Evolutionary conservation across 2,888 invertebrate genomes (phyloP), one percentile per base, ranked within the genome.

Genomic region (Trimorus sp.): DNA sequence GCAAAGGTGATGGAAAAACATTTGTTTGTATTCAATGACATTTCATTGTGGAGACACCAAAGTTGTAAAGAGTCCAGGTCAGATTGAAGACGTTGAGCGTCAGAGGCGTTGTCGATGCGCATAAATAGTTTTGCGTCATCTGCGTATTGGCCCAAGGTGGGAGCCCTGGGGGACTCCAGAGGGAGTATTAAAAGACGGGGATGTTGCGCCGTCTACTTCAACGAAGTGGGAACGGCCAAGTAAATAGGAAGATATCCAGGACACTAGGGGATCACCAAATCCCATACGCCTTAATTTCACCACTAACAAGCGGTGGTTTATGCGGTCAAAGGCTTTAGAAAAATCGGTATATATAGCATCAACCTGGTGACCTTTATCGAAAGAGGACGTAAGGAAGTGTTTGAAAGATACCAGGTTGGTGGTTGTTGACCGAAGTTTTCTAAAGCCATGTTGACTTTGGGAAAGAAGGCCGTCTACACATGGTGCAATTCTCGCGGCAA

Each of bases 311-410:
- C 6, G n/a, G 6, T 63, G 63, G 36, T 63, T 42, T 7, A 63
- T 49, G 14, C 63, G 48, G 14, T 63, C 63, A 63, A 63, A 63
- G 14, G 49, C 48, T 37, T 63, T 63, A n/a, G 49, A 12, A 37
- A 63, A 63, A 48, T 63, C 49, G n/a, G 63, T 63, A 14, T 49
- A 63, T 1, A 63, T 49, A 0, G 37, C 63, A 49, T 49, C 51
- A 51, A 51, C 51, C 15, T 51, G 51, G 7, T 51, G 3, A 8
- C 51, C 51, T 3, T 14, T 51, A 3, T 51, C 51, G 6, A 11
- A 51, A 6, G 51, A 12, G n/a, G 37, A 38, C 3, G 11, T 14
- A 14, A 51, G 7, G 51, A 51, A 7, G 15, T 51, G 15, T 14
- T 14, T 51, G 14, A 51, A 51, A 3, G 14, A n/a, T 14, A 51